These are phyloP conservation scores for Cotesia vestalis DNA, from an alignment of 1,140 invertebrate species.

Conservation along the genomic window DNA sequence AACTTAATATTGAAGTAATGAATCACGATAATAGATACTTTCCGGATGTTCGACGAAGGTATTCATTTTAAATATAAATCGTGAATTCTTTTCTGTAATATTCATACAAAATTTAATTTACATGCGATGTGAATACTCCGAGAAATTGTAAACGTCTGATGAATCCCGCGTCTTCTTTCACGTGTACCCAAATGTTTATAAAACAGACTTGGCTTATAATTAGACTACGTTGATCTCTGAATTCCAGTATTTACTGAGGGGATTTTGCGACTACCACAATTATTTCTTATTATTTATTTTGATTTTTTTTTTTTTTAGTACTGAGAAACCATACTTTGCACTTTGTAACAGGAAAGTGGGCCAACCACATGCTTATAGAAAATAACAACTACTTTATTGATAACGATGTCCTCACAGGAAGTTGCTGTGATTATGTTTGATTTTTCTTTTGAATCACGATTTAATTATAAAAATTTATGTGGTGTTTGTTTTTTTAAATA, in stretches of 20 bases:
- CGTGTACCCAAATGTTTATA: slow-evolving; percentile 54
- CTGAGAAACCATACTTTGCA: background rate
- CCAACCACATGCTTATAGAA: slow-evolving; percentile 3
- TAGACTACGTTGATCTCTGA: slow-evolving; percentile 45
- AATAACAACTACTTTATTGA: slow-evolving; percentile 9
- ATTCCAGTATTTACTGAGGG: slow-evolving; percentile 30
- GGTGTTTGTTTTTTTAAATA: background rate
- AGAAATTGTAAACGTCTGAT: background rate
- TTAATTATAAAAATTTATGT: background rate
- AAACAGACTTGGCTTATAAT: slow-evolving; percentile 58
- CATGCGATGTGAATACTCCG: background rate
- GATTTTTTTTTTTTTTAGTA: background rate
- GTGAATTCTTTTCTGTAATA: too few species aligned
- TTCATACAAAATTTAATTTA: background rate
- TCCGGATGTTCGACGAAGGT: too few species aligned
- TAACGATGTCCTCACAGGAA: slow-evolving; percentile 29
- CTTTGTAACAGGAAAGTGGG: slow-evolving; percentile 12
- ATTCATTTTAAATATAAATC: too few species aligned
- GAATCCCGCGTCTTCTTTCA: slow-evolving; percentile 36
- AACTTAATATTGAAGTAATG: too few species aligned
- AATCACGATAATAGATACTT: too few species aligned
- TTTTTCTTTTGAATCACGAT: slow-evolving; percentile 18
- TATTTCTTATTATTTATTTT: slow-evolving; percentile 18
- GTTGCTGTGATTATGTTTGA: slow-evolving; percentile 12
- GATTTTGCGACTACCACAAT: background rate